phyloP scores from a whole-genome alignment of 2,113 vertebrate species.

The Chrysochloris asiatica region DNA sequence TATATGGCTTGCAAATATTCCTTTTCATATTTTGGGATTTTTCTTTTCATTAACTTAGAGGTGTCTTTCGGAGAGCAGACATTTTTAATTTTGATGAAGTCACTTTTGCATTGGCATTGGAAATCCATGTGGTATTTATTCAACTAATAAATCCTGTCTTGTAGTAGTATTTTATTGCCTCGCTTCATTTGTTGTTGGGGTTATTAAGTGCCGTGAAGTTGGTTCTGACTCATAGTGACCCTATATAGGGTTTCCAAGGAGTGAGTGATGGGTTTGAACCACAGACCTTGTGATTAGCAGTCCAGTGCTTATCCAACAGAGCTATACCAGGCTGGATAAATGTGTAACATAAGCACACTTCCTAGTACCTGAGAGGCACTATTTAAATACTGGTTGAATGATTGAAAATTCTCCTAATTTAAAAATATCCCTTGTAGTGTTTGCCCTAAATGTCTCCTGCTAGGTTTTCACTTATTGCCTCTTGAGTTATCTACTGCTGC shows the following conservation, averaged over 20 bases:
- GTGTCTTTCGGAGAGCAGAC: no score
- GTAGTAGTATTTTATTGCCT: neutral
- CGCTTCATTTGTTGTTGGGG: no score
- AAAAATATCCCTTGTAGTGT: neutral
- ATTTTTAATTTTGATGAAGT: neutral
- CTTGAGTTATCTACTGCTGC: neutral
- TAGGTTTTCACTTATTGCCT: neutral
- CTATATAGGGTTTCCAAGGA: no score
- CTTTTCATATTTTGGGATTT: no score
- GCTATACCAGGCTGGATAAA: no score
- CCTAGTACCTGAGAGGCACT: neutral
- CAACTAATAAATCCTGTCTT: neutral
- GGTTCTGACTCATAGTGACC: no score
- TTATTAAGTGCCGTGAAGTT: no score
- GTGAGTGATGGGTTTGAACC: no score
- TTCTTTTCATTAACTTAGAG: no score
- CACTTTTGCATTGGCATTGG: neutral
- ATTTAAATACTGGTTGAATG: neutral
- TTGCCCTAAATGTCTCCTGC: neutral
- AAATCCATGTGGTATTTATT: neutral
- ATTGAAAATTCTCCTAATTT: neutral
- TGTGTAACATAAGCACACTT: neutral
- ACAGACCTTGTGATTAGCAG: no score
- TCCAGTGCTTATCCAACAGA: no score
- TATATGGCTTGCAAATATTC: no score